These are phyloP conservation scores for Chaetogeoica ovagalla DNA, from an alignment of 2,888 invertebrate species.

Conservation along the genomic window DNA sequence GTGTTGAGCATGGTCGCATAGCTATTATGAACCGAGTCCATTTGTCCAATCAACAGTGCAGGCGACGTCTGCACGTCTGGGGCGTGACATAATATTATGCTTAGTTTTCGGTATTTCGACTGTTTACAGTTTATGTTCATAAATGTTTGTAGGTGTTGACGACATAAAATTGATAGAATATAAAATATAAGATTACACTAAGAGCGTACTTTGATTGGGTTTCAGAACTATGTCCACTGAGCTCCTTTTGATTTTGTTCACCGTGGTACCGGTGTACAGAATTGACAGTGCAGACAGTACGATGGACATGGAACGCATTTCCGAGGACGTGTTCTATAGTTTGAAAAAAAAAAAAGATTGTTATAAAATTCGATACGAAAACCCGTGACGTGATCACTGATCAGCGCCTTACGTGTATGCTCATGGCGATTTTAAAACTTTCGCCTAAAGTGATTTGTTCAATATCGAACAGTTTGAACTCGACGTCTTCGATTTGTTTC, in stretches of 20 bases:
- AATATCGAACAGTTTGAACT: conserved; percentile 69
- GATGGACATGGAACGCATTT: conserved; percentile 68
- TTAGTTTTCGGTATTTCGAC: too few relatives aligned
- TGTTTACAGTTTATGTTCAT: too few relatives aligned
- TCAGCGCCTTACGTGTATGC: conserved; percentile 63
- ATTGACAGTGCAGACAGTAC: conserved; percentile 69
- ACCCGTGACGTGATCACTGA: not conserved
- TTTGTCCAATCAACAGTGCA: too few relatives aligned
- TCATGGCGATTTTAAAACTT: conserved; percentile 69
- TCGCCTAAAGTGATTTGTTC: conserved; percentile 70
- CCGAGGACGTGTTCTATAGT: conserved; percentile 66
- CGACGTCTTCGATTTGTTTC: conserved; percentile 67
- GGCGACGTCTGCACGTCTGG: too few relatives aligned
- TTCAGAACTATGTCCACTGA: conserved; percentile 67
- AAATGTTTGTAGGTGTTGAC: too few relatives aligned
- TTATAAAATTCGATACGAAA: not conserved
- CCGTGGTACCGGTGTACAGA: conserved; percentile 71
- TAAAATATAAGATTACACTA: not conserved
- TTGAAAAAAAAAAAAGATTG: conserved; percentile 25
- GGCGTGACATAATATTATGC: too few relatives aligned
- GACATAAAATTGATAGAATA: too few relatives aligned
- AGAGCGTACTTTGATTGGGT: conserved; percentile 64
- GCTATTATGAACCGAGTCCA: too few relatives aligned
- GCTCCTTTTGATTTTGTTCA: conserved; percentile 67
- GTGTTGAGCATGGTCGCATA: too few relatives aligned